These are phyloP conservation scores for Rhabdomys dilectus DNA, from an alignment of 2,113 vertebrate genomes.

Conservation along the genomic window DNA sequence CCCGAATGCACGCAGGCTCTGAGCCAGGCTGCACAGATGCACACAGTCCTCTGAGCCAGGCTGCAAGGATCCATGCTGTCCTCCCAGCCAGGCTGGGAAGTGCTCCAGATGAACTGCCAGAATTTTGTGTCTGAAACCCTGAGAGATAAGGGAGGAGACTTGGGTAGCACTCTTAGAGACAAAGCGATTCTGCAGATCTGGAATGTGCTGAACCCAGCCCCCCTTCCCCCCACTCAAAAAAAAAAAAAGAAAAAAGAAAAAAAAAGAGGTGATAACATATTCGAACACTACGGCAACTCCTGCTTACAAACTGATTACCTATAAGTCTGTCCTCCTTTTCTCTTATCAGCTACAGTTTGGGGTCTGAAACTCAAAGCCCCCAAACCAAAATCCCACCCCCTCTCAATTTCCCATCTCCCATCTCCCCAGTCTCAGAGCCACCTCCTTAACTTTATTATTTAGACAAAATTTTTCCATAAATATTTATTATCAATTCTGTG, in stretches of 20 bases:
- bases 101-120: slow-evolving; percentile 72
- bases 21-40: slow-evolving; percentile 76
- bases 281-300: not conserved
- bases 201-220: slow-evolving; percentile 38
- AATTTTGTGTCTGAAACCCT: slow-evolving; percentile 73
- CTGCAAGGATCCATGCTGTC: slow-evolving; percentile 65
- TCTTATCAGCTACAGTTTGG: slow-evolving; percentile 46
- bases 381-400: not conserved
- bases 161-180: slow-evolving; percentile 50
- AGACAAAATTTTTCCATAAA: not conserved
- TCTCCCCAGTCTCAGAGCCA: slow-evolving; percentile 24
- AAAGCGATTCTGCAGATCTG: slow-evolving; percentile 52
- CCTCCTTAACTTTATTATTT: not conserved
- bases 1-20: slow-evolving; percentile 53
- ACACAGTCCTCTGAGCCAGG: slow-evolving; percentile 67
- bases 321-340: not conserved
- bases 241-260: not conserved
- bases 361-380: not conserved
- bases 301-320: slow-evolving; percentile 35
- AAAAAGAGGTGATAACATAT: not conserved
- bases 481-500: slow-evolving; percentile 48
- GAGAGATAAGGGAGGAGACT: slow-evolving; percentile 59
- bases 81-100: slow-evolving; percentile 72
- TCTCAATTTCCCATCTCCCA: not conserved
- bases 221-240: not conserved